Evolutionary conservation across 53 echinoderm and acorn worm species (phyloP).

Genomic region (Paelopatides confundens): DNA sequence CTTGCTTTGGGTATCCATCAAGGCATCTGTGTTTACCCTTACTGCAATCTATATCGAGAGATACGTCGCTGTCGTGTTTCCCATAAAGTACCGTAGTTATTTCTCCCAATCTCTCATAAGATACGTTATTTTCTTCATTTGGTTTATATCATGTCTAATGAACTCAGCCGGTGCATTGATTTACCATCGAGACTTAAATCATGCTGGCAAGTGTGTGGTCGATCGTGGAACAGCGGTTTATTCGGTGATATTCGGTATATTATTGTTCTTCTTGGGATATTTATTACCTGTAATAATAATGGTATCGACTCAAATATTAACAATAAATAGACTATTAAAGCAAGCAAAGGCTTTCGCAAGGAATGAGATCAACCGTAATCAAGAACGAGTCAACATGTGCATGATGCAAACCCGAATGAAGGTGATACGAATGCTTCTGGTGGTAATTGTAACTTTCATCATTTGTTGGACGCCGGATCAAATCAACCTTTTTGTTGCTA

Average conservation of each 20-base stretch:
- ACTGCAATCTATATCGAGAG: neutral
- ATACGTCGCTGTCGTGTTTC: neutral
- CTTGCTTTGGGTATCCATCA: neutral
- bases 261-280: constrained; percentile 63
- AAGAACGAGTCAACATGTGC: no score
- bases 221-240: constrained; percentile 22
- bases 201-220: neutral
- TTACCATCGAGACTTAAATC: neutral
- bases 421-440: constrained; percentile 49
- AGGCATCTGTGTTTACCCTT: neutral
- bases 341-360: constrained; percentile 1
- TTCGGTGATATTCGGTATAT: constrained; percentile 58
- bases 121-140: neutral
- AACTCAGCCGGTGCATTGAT: neutral
- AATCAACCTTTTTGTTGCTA: constrained; percentile 12
- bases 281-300: constrained; percentile 73
- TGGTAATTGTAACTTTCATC: constrained; percentile 40
- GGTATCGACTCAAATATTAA: constrained; percentile 70
- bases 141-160: neutral
- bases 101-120: neutral
- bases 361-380: no score
- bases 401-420: constrained; percentile 20
- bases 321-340: constrained; percentile 56
- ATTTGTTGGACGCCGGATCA: constrained; percentile 63
- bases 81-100: neutral